Conservation (phyloP, 2,888 invertebrate species). For the Sylvicola cinctus region DNA sequence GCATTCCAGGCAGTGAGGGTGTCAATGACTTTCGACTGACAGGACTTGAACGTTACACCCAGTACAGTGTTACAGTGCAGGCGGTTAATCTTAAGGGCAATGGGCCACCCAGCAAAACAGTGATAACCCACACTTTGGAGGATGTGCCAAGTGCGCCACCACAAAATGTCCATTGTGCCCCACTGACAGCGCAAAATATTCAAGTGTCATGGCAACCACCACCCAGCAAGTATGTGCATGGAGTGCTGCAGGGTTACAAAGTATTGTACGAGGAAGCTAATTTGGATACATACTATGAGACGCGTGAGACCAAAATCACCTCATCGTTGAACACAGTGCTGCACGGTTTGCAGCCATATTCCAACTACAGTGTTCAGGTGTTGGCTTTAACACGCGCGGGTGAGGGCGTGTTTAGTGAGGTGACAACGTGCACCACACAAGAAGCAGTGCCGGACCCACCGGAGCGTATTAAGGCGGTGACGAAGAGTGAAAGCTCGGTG, state of each 20-base stretch:
- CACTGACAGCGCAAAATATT: conserved; percentile 47
- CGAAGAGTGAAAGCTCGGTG: conserved; percentile 33
- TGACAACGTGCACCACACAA: conserved; percentile 34
- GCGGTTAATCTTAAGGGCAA: conserved; percentile 65
- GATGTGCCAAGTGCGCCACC: conserved; percentile 48
- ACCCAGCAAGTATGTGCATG: conserved; percentile 39
- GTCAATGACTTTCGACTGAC: conserved; percentile 34
- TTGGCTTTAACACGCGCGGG: conserved; percentile 39
- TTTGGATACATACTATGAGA: conserved; percentile 11
- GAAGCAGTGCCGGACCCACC: conserved; percentile 39
- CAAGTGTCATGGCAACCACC: conserved; percentile 51
- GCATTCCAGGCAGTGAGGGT: conserved; percentile 27
- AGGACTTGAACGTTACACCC: conserved; percentile 52
- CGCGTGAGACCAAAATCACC: conserved; percentile 30
- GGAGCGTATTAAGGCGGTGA: conserved; percentile 36
- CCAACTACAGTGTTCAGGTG: conserved; percentile 42
- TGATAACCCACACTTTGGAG: conserved; percentile 24
- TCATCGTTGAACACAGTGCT: conserved; percentile 31
- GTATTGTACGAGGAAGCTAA: conserved; percentile 39
- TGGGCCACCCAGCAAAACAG: conserved; percentile 50
- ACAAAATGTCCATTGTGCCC: conserved; percentile 39
- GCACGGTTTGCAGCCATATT: conserved; percentile 34
- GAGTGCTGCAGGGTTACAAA: conserved; percentile 56
- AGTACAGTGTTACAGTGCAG: conserved; percentile 56
- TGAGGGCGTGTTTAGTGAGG: conserved; percentile 33